Percentiles rank a stretch among this genome's conserved stretches.
These are phyloP conservation scores for Magallana angulata DNA, from an alignment of 1,140 invertebrate genomes.

Conservation along the genomic window DNA sequence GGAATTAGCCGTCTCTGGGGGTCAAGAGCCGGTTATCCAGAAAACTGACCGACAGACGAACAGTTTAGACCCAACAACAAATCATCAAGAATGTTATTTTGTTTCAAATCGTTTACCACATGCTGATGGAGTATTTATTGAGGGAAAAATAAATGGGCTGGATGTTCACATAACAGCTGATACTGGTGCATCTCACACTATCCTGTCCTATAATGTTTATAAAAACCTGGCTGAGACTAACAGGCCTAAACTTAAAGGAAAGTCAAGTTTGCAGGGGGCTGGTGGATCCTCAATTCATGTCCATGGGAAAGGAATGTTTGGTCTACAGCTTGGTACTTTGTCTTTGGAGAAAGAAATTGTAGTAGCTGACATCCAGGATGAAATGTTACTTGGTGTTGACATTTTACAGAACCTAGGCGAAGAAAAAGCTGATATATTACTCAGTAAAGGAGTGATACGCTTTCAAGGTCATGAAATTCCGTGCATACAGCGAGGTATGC, in stretches of 20 bases:
- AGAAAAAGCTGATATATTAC: conserved; percentile 13
- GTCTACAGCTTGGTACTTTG: neutral
- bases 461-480: conserved; percentile 29
- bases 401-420: neutral
- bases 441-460: conserved; percentile 10
- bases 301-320: conserved; percentile 38
- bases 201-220: conserved; percentile 12
- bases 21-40: neutral
- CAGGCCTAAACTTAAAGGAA: conserved; percentile 7
- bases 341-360: neutral
- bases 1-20: neutral
- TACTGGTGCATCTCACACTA: conserved; percentile 40
- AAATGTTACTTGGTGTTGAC: conserved; percentile 21
- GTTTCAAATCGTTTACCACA: conserved; percentile 12
- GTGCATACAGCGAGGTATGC: too few relatives aligned
- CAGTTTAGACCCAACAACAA: neutral
- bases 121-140: conserved; percentile 39
- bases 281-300: conserved; percentile 19
- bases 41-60: neutral
- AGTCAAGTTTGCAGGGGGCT: neutral
- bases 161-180: conserved; percentile 5
- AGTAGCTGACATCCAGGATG: conserved; percentile 18
- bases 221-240: neutral
- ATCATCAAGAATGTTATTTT: neutral
- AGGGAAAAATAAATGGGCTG: neutral